Conservation (phyloP, 2,113 vertebrate genomes). For the Bos indicus region DNA sequence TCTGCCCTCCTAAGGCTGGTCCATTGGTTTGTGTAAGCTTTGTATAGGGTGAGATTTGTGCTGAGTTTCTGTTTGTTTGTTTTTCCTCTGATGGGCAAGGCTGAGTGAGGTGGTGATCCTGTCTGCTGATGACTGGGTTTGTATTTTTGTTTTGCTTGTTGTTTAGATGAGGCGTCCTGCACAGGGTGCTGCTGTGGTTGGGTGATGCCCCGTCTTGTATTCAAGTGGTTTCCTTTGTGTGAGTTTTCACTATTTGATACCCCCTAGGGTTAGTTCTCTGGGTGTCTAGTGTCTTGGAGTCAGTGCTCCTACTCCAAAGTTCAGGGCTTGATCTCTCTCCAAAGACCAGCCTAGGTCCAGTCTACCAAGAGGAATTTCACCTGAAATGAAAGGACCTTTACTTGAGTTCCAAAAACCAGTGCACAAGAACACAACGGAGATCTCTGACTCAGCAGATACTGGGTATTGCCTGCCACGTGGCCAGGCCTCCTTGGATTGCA, state of each 20-base stretch:
- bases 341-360: not conserved
- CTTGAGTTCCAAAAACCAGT: not conserved
- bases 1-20: not conserved
- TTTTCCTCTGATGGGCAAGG: not conserved
- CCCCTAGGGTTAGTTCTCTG: not conserved
- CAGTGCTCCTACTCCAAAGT: not conserved
- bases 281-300: not conserved
- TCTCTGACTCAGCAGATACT: not conserved
- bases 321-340: not conserved
- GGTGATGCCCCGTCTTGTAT: not conserved
- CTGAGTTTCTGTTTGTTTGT: not conserved
- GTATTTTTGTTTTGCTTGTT: not conserved
- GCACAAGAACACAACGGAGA: not conserved
- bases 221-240: not conserved
- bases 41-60: not conserved
- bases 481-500: not conserved
- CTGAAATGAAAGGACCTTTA: not conserved
- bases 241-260: not conserved
- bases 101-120: not conserved
- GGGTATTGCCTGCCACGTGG: accelerated
- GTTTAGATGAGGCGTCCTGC: not conserved
- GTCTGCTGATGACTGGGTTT: not conserved
- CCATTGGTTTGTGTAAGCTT: not conserved
- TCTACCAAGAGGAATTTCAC: not conserved
- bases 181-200: not conserved